These are phyloP conservation scores for Polyommatus iphigenia DNA, from an alignment of 2,888 invertebrate genomes.

Conservation along the genomic window DNA sequence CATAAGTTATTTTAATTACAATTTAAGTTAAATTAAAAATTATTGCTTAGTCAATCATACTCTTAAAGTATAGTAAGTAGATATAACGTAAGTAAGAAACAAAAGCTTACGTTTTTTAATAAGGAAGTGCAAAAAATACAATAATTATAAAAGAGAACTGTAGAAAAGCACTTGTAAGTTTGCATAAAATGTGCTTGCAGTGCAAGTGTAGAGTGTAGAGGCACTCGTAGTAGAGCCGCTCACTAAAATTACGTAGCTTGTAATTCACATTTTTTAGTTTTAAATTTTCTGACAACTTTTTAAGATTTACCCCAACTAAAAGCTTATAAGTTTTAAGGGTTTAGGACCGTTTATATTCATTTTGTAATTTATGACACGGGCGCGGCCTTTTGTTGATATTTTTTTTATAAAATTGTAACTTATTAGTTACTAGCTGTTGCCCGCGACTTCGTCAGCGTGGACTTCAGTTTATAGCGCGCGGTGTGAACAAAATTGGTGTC, in stretches of 20 bases:
- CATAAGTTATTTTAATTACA: constrained; percentile 4
- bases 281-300: background rate
- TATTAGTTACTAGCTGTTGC: too few relatives aligned
- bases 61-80: background rate
- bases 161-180: constrained; percentile 8
- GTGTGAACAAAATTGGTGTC: too few relatives aligned
- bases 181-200: background rate
- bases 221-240: constrained; percentile 3
- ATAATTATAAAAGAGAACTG: background rate
- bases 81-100: background rate
- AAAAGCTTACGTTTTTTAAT: background rate
- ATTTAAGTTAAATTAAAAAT: background rate
- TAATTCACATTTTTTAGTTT: background rate
- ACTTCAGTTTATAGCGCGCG: too few relatives aligned
- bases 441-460: too few relatives aligned
- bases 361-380: too few relatives aligned
- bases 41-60: background rate
- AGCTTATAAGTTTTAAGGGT: too few relatives aligned
- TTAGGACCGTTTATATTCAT: too few relatives aligned
- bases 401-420: too few relatives aligned
- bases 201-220: background rate
- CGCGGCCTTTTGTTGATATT: too few relatives aligned
- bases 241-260: background rate
- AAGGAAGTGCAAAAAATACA: background rate
- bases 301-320: background rate